phyloP scores from a whole-genome alignment of 2,797 vertebrate species.

The Phoebastria nigripes region DNA sequence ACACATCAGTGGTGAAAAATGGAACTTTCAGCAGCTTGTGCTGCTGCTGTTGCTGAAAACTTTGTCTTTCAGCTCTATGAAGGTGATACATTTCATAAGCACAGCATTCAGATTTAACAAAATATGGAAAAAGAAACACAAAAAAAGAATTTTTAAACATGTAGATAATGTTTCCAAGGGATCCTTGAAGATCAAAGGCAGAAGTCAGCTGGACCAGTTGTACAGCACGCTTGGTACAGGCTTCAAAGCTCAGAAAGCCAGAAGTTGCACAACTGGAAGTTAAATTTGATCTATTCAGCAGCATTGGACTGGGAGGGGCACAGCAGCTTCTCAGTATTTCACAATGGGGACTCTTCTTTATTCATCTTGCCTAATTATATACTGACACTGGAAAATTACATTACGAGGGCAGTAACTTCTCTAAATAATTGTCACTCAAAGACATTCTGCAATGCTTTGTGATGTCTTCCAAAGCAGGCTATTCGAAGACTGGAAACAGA shows the following conservation, averaged over 20 bases:
- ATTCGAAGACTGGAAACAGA: background rate
- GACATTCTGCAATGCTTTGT: constrained; percentile 10
- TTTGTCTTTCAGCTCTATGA: background rate
- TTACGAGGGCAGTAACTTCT: constrained; percentile 39
- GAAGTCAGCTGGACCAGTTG: constrained; percentile 15
- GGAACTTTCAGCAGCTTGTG: background rate
- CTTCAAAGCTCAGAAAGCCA: constrained; percentile 45
- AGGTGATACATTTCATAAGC: background rate
- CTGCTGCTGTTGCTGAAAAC: background rate
- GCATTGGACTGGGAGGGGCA: constrained; percentile 37
- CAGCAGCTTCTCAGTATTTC: constrained; percentile 33
- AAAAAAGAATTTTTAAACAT: background rate
- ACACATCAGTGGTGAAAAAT: background rate
- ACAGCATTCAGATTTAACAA: background rate
- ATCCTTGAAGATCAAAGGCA: background rate
- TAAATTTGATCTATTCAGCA: constrained; percentile 62
- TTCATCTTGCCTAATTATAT: constrained; percentile 58
- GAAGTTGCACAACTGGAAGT: constrained; percentile 56
- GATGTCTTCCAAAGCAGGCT: constrained; percentile 4
- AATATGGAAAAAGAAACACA: background rate
- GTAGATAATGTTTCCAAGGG: background rate
- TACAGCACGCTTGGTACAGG: background rate
- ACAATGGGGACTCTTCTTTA: constrained; percentile 49
- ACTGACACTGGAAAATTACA: constrained; percentile 52
- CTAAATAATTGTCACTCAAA: constrained; percentile 53